A percentile compares a stretch with the other conserved stretches of the same genome.
Evolutionary conservation across 2,797 vertebrate genomes (phyloP).

Genomic region (Dipus sagitta): DNA sequence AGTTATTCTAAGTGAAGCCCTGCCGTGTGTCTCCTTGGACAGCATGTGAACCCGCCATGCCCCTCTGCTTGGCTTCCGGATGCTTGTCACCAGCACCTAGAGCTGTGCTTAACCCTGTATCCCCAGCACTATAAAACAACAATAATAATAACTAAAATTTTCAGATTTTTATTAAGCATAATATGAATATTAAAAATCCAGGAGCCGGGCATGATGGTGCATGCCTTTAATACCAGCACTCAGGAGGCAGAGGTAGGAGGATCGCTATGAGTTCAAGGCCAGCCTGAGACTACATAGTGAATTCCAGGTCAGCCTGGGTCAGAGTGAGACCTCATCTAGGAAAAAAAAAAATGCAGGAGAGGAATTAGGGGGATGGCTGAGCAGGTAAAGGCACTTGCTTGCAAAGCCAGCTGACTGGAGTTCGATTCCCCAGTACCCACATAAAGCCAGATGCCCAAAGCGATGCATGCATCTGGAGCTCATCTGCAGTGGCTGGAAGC

Average conservation of each 20-base stretch:
- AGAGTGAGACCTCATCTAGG: no score
- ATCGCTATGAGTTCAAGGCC: no score
- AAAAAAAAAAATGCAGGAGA: not conserved
- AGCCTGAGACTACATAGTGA: no score
- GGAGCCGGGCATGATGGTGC: no score
- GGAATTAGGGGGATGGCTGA: not conserved
- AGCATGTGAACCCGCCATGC: fast-evolving
- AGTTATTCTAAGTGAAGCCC: not conserved
- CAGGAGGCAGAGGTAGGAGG: no score
- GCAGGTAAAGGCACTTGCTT: not conserved
- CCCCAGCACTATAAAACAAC: not conserved
- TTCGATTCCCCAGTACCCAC: no score
- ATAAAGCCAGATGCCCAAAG: no score
- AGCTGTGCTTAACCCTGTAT: not conserved
- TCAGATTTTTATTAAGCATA: not conserved
- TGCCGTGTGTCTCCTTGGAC: fast-evolving
- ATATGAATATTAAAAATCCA: not conserved
- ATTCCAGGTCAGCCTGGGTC: no score
- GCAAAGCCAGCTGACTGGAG: no score
- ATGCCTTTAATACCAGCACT: no score
- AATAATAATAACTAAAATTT: not conserved
- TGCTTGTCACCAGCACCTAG: not conserved
- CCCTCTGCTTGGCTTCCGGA: not conserved
- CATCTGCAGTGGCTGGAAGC: no score
- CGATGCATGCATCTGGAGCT: no score